phyloP scores from a whole-genome alignment of 1,140 invertebrate genomes.

The Aplysia californica region DNA sequence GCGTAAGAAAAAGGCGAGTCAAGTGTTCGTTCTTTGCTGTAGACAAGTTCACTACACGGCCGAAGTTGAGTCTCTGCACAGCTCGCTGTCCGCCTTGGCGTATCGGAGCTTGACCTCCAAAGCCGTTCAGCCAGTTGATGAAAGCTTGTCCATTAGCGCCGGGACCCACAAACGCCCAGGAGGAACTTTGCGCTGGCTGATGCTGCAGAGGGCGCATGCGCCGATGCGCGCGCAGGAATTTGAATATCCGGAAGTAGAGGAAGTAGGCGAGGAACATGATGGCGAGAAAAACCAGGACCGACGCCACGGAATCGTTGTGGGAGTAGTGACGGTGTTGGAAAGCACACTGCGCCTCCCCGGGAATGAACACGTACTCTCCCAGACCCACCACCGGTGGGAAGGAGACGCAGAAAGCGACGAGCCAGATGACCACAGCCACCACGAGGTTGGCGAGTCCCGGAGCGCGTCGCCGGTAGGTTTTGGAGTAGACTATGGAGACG shows the following conservation, averaged over 20 bases:
- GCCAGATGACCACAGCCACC: slow-evolving; percentile 32
- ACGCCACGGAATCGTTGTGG: slow-evolving; percentile 57
- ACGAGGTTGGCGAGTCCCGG: slow-evolving; percentile 44
- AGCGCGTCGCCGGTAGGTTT: slow-evolving; percentile 50
- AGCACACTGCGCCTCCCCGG: slow-evolving; percentile 56
- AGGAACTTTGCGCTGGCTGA: slow-evolving; percentile 50
- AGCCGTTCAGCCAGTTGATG: slow-evolving; percentile 59
- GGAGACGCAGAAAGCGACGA: slow-evolving; percentile 18
- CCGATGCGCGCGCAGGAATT: slow-evolving; percentile 55
- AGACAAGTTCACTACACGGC: slow-evolving; percentile 48
- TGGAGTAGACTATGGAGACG: slow-evolving; percentile 48
- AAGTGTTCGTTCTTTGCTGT: slow-evolving; percentile 53
- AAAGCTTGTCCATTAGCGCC: slow-evolving; percentile 56
- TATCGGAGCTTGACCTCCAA: slow-evolving; percentile 31
- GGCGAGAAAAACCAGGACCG: slow-evolving; percentile 52
- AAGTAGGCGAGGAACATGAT: slow-evolving; percentile 48
- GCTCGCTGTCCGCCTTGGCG: slow-evolving; percentile 22
- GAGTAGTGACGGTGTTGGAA: slow-evolving; percentile 51
- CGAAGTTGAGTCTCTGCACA: slow-evolving; percentile 37
- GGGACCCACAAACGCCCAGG: slow-evolving; percentile 60
- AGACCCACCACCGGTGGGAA: slow-evolving; percentile 57
- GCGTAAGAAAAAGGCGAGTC: slow-evolving; percentile 49
- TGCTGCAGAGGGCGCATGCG: slow-evolving; percentile 54
- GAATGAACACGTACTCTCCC: slow-evolving; percentile 54
- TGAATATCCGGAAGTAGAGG: slow-evolving; percentile 56